phyloP scores from a whole-genome alignment of 1,140 invertebrate species.

The Drosophila santomea region DNA sequence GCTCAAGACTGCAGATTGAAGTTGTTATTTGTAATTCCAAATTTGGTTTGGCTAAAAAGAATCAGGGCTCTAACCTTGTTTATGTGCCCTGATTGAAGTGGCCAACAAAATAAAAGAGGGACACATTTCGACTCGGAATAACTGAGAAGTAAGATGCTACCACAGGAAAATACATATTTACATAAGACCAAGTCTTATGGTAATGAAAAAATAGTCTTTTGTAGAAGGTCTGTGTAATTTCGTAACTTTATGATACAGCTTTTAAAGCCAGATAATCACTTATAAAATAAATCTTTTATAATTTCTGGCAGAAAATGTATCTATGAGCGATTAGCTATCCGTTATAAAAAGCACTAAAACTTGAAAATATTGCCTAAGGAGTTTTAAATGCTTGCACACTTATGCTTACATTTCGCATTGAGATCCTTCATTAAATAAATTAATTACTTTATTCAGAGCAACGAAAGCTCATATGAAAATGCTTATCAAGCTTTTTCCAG shows the following conservation, averaged over 20 bases:
- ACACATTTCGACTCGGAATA: neutral
- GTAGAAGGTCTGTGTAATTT: too few relatives aligned
- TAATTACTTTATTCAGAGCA: slow-evolving; percentile 11
- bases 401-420: neutral
- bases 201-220: too few relatives aligned
- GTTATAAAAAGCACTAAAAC: too few relatives aligned
- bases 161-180: neutral
- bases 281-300: too few relatives aligned
- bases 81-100: slow-evolving; percentile 36
- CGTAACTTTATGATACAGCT: too few relatives aligned
- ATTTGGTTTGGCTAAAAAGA: slow-evolving; percentile 49
- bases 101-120: neutral
- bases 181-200: too few relatives aligned
- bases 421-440: slow-evolving; percentile 19
- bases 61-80: slow-evolving; percentile 39
- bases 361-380: too few relatives aligned
- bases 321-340: too few relatives aligned
- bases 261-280: too few relatives aligned
- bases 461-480: slow-evolving; percentile 9
- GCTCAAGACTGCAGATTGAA: slow-evolving; percentile 69
- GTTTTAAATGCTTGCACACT: neutral
- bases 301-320: too few relatives aligned
- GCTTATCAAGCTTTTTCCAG: slow-evolving; percentile 35
- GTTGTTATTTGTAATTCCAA: slow-evolving; percentile 73
- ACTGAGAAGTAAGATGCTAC: neutral